phyloP scores from a whole-genome alignment of 2,888 invertebrate species.

The Drosophila kokeensis region DNA sequence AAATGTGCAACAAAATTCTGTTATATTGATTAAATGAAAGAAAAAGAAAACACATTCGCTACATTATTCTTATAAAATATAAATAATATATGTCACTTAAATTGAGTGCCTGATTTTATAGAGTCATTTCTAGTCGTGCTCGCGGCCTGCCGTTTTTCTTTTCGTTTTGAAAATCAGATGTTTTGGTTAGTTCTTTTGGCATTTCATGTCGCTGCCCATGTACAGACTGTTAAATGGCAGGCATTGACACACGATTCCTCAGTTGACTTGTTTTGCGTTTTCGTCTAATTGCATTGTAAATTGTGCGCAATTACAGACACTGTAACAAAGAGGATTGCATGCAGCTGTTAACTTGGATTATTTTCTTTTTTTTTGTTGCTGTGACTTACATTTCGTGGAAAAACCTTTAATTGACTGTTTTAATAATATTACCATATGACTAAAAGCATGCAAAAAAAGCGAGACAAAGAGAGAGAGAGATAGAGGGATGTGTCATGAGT shows the following conservation, averaged over 20 bases:
- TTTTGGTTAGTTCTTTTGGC: slow-evolving; percentile 29
- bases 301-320: slow-evolving; percentile 64
- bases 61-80: not conserved
- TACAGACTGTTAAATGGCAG: slow-evolving; percentile 57
- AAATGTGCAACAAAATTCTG: not conserved
- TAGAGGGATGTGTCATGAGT: slow-evolving; percentile 35
- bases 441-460: slow-evolving; percentile 19
- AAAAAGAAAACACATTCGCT: not conserved
- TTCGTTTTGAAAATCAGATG: slow-evolving; percentile 4
- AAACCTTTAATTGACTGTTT: slow-evolving; percentile 57
- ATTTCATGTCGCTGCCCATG: slow-evolving; percentile 70
- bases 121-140: slow-evolving; percentile 14
- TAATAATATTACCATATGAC: slow-evolving; percentile 55
- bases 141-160: not conserved
- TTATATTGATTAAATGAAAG: not conserved
- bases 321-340: slow-evolving; percentile 52
- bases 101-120: not conserved
- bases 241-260: slow-evolving; percentile 72
- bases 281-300: slow-evolving; percentile 68
- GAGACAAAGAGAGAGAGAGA: slow-evolving; percentile 12
- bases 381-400: slow-evolving; percentile 53
- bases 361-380: slow-evolving; percentile 8
- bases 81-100: not conserved
- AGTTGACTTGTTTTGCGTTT: slow-evolving; percentile 51
- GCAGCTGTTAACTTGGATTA: slow-evolving; percentile 4